phyloP scores from a whole-genome alignment of 2,888 invertebrate genomes.

The Scelioninae gen. 2 region DNA sequence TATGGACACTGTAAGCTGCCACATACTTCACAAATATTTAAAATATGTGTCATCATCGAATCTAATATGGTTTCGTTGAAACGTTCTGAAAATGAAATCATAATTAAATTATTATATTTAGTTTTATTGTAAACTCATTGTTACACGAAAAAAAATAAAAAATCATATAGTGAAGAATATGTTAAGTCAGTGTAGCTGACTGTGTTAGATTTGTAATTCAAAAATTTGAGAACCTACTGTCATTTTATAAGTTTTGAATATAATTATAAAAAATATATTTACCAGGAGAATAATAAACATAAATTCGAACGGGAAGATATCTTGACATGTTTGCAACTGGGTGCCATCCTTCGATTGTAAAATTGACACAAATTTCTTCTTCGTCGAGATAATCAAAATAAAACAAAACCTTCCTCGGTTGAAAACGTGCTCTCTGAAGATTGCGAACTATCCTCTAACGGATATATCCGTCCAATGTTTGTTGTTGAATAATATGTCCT shows the following conservation, averaged over 20 bases:
- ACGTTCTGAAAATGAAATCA: slow-evolving; percentile 82
- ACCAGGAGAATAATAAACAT: slow-evolving; percentile 98
- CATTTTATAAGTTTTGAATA: too few relatives aligned
- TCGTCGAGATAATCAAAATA: slow-evolving; percentile 93
- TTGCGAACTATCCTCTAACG: slow-evolving; percentile 86
- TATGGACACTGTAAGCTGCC: slow-evolving; percentile 96
- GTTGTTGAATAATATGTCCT: slow-evolving; percentile 93
- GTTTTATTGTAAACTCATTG: too few relatives aligned
- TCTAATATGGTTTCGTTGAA: slow-evolving; percentile 95
- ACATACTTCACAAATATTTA: slow-evolving; percentile 95
- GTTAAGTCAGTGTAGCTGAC: too few relatives aligned
- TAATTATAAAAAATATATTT: slow-evolving; percentile 59
- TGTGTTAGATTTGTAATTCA: too few relatives aligned
- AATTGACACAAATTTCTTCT: slow-evolving; percentile 91
- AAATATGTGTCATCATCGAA: slow-evolving; percentile 87
- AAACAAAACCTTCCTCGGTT: slow-evolving; percentile 89
- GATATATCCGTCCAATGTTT: slow-evolving; percentile 90
- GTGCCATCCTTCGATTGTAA: slow-evolving; percentile 95
- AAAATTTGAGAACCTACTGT: too few relatives aligned
- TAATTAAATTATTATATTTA: too few relatives aligned
- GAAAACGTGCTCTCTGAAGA: slow-evolving; percentile 89
- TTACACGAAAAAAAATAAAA: too few relatives aligned
- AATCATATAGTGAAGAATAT: too few relatives aligned
- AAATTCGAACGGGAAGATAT: slow-evolving; percentile 91
- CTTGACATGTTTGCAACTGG: slow-evolving; percentile 98